Evolutionary conservation across 2,888 invertebrate genomes (phyloP), one percentile per base, ranked within the genome.

Genomic region (Teleogryllus oceanicus): DNA sequence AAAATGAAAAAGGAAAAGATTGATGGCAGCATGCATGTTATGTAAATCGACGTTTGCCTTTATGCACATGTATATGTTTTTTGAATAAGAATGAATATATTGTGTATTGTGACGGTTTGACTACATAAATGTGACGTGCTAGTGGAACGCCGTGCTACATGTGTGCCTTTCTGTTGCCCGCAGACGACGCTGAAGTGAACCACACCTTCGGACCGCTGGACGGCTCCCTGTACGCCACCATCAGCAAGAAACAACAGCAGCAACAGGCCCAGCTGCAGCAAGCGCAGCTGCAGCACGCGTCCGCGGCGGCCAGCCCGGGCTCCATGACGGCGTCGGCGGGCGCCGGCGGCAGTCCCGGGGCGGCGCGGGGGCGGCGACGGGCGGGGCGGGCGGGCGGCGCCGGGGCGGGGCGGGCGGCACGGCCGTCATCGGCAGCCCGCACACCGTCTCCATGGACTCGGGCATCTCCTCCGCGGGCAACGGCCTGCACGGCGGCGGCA

Each of bases 381-480:
- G 82, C 81, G 76, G 79, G 81, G 81, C 78, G 78, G 78, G 74
- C 77, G 18, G 75, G 62, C 62, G 62, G 62, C 0, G 62, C 16
- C 18, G 51, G 74, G 75, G 79, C 77, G 77, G 13, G 21, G 74
- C 50, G 20, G 49, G 78, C 21, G 84, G 84, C 82, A 85, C 85
- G 77, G 86, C 85, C 81, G 89, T 89, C 83, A 90, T 89, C 80
- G 90, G 92, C 84, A 93, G 93, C 85, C 92, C 93, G 85, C 91
- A 94, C 88, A 94, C 94, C 85, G 93, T 94, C 87, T 96, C 95
- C 88, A 94, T 95, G 93, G 96, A 96, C 90, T 95, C 95, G 84
- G 96, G 96, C 85, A 96, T 96, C 85, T 94, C 94, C 85, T 94
- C 94, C 81, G 86, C 87, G 82, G 85, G 85, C 76, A 92, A 92